phyloP scores from a whole-genome alignment of 2,113 vertebrate genomes.

The Oryzias celebensis region DNA sequence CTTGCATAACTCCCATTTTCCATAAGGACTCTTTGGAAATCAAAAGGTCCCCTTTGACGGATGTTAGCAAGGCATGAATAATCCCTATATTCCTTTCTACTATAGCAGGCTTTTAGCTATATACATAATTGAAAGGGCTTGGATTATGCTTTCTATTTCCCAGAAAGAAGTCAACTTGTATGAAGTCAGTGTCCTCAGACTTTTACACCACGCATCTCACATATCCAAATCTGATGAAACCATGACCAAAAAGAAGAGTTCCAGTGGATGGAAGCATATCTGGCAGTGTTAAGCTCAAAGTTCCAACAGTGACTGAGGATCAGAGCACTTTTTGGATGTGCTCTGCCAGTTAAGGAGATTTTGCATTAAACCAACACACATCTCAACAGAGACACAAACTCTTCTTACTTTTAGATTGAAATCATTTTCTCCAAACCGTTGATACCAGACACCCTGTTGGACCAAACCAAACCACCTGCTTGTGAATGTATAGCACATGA shows the following conservation, averaged over 20 bases:
- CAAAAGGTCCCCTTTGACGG: conserved; percentile 55
- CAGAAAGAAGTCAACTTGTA: conserved; percentile 33
- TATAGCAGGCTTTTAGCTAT: conserved; percentile 61
- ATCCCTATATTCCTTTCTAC: conserved; percentile 48
- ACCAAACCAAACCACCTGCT: conserved; percentile 39
- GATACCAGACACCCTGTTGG: conserved; percentile 36
- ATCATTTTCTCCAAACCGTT: not conserved
- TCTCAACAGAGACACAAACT: not conserved
- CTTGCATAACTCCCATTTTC: conserved; percentile 61
- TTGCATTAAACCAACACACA: conserved; percentile 7
- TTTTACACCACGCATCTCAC: conserved; percentile 12
- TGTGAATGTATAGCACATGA: conserved; percentile 58
- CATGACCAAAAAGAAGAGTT: conserved; percentile 14
- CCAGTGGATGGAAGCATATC: conserved; percentile 27
- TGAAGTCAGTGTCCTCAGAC: conserved; percentile 41
- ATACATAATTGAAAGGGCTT: conserved; percentile 66
- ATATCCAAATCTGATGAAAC: conserved; percentile 30
- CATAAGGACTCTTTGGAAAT: conserved; percentile 64
- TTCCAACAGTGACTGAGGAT: conserved; percentile 33
- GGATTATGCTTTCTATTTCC: conserved; percentile 35
- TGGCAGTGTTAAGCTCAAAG: conserved; percentile 18
- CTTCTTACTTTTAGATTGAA: not conserved
- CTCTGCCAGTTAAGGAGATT: conserved; percentile 16
- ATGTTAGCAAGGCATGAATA: conserved; percentile 67
- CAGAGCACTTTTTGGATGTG: conserved; percentile 14